Evolutionary conservation across 2,888 invertebrate genomes (phyloP).

Genomic region (Sarcophaga carnaria): DNA sequence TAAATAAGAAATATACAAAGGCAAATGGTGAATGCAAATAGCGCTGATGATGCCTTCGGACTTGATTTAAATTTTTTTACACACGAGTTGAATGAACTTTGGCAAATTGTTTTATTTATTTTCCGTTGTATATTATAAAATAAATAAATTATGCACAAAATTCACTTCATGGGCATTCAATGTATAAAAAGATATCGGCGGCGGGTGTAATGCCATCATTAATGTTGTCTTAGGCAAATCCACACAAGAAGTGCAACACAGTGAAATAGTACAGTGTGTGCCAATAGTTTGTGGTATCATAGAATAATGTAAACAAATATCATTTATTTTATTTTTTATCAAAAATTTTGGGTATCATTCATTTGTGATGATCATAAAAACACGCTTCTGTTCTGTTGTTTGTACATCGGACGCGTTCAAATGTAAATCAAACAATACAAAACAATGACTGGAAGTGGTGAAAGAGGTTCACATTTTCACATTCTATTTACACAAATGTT

Average conservation of each 20-base stretch:
- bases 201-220: neutral
- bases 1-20: neutral
- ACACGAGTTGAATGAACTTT: constrained; percentile 65
- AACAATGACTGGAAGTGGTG: constrained; percentile 13
- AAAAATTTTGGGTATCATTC: neutral
- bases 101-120: constrained; percentile 48
- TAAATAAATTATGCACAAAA: constrained; percentile 9
- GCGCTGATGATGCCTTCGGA: constrained; percentile 21
- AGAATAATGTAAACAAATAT: no score
- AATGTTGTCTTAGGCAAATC: neutral
- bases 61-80: constrained; percentile 38
- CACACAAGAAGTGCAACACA: neutral
- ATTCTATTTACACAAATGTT: constrained; percentile 56
- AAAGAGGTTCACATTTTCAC: constrained; percentile 34
- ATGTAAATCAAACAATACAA: constrained; percentile 43
- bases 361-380: neutral
- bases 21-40: constrained; percentile 1
- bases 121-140: constrained; percentile 21
- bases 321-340: neutral
- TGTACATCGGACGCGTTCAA: neutral
- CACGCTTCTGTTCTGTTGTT: neutral
- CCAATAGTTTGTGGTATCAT: neutral
- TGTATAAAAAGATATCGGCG: neutral
- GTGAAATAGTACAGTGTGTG: constrained; percentile 2
- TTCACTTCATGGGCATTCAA: neutral